These are phyloP conservation scores for Erinaceus europaeus DNA, from an alignment of 2,113 vertebrate genomes.

Conservation along the genomic window DNA sequence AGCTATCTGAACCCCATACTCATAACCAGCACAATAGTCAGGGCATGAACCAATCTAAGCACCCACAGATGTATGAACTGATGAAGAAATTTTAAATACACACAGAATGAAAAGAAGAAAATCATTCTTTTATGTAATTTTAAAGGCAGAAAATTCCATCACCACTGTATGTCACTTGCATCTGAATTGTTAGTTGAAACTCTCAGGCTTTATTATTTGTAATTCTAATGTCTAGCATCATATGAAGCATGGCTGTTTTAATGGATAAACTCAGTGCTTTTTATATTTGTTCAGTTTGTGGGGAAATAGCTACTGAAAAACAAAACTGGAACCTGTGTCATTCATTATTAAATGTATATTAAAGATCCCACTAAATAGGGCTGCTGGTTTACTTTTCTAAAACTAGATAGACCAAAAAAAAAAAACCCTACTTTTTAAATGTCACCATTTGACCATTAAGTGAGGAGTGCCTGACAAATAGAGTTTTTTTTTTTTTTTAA, in stretches of 20 bases:
- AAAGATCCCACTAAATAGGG: neutral
- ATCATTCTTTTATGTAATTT: too few relatives aligned
- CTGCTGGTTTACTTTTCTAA: neutral
- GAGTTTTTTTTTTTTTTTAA: neutral
- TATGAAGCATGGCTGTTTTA: neutral
- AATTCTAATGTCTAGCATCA: neutral
- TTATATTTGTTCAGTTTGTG: accelerated
- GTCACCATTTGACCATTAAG: neutral
- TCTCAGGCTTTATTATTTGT: neutral
- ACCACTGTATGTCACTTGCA: accelerated
- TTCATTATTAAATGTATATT: neutral
- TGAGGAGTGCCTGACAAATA: neutral
- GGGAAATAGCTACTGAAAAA: neutral
- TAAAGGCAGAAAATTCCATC: neutral
- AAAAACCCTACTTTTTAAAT: neutral
- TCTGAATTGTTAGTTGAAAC: neutral
- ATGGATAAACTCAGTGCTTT: neutral
- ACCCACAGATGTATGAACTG: accelerated
- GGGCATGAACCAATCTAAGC: accelerated
- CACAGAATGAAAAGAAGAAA: accelerated
- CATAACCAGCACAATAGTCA: too few relatives aligned
- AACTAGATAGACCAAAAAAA: neutral
- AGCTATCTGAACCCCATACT: accelerated
- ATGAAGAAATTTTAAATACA: accelerated
- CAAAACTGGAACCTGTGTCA: neutral